Evolutionary conservation across 2,113 vertebrate species (phyloP).

Genomic region (Pelvicachromis taeniatus): DNA sequence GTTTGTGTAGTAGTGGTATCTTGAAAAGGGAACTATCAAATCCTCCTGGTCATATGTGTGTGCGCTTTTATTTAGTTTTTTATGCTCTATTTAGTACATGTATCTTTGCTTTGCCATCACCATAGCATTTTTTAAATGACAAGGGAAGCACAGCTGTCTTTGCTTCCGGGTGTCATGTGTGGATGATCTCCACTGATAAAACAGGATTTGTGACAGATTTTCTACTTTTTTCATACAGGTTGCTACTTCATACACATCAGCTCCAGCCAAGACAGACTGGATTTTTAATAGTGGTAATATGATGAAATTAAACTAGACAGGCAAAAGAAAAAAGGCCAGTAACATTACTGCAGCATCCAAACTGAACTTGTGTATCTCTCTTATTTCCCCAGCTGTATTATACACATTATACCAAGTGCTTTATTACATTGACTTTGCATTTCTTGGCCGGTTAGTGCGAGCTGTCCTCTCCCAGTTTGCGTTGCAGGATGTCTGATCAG

Average conservation of each 20-base stretch:
- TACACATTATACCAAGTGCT: constrained; percentile 38
- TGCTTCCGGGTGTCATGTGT: neutral
- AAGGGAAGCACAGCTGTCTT: neutral
- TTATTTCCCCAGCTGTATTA: neutral
- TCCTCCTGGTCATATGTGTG: neutral
- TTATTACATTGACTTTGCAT: constrained; percentile 15
- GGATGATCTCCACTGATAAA: neutral
- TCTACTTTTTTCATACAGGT: neutral
- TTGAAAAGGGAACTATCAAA: neutral
- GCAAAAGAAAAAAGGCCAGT: neutral
- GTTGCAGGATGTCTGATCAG: neutral
- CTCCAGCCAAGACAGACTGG: neutral
- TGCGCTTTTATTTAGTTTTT: neutral
- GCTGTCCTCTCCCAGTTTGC: neutral
- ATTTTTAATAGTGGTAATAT: neutral
- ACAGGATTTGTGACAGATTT: neutral
- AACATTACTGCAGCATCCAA: neutral
- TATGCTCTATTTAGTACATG: neutral
- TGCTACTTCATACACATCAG: neutral
- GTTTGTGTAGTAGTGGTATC: neutral
- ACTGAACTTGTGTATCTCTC: neutral
- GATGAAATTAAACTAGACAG: neutral
- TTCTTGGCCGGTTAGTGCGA: neutral
- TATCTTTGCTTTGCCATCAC: neutral
- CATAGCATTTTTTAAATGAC: neutral